Conservation (phyloP, 1,140 invertebrate genomes). For the Leptonema lineaticorne region DNA sequence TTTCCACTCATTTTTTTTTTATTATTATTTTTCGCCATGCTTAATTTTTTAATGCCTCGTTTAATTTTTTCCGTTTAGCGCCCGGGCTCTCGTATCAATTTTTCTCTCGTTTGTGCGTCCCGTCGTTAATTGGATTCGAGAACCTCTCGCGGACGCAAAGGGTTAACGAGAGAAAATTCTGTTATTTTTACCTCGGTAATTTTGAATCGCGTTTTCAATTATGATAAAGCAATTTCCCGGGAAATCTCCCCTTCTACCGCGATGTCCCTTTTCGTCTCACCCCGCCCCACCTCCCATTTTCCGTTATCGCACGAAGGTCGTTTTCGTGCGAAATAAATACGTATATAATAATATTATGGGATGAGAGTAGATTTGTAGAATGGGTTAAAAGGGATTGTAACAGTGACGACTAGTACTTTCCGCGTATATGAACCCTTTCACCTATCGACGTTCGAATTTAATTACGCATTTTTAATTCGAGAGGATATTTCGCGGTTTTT, state of each 20-base stretch:
- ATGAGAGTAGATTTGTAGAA: no score
- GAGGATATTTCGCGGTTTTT: no score
- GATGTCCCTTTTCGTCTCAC: not conserved
- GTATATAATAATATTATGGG: no score
- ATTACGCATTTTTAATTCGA: no score
- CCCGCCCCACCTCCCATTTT: no score
- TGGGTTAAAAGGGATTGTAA: no score
- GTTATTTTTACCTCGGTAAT: constrained; percentile 18
- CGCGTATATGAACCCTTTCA: no score
- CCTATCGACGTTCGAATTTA: no score
- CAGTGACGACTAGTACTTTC: no score
- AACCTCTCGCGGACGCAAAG: constrained; percentile 4
- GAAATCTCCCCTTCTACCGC: not conserved
- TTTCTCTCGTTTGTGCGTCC: constrained; percentile 5
- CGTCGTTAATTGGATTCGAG: constrained; percentile 15
- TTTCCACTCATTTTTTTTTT: not conserved
- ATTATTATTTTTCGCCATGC: not conserved
- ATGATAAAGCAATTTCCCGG: constrained; percentile 18
- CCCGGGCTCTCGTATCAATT: constrained; percentile 13
- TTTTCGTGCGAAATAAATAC: no score
- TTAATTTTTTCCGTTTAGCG: not conserved
- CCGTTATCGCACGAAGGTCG: no score
- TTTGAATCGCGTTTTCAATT: constrained; percentile 22
- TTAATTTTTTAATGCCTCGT: constrained; percentile 8
- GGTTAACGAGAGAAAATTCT: constrained; percentile 21